Evolutionary conservation across 2,113 vertebrate genomes (phyloP), one percentile per base, ranked within the genome.

Genomic region (Anhinga rufa): DNA sequence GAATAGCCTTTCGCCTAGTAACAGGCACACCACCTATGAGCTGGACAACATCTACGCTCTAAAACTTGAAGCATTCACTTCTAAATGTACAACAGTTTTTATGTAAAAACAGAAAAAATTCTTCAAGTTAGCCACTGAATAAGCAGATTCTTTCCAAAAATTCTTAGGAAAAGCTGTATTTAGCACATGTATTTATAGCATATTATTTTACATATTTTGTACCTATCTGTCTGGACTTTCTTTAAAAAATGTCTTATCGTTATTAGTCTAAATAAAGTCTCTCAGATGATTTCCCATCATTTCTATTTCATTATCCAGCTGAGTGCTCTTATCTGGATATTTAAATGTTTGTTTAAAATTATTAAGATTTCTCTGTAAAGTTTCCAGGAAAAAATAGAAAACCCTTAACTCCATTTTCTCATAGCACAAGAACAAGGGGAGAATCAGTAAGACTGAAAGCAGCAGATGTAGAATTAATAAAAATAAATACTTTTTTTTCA

Each of bases 341-440:
- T 93, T 36, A 49, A 91, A 93, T 79, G 62, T 92, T 96, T 96
- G 69, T 86, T 96, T 94, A 75, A 93, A 96, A 90, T 88, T 88
- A 86, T 77, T 82, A 66, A 70, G 72, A 76, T 84, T 95, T 93
- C 80, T 93, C 51, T 93, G 64, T 75, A 86, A 93, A 78, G 32
- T 82, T 96, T 95, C 93, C 88, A 88, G 44, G 40, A 17, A 75
- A 94, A 96, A 88, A 44, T 8, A 82, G 70, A 87, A 82, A 22
- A 85, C 49, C 65, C 29, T 71, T 29, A 57, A 70, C n/a, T 90
- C 26, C 24, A 20, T 7, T 92, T 94, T 86, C 71, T 86, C 65
- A 40, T 28, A 84, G 44, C 29, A n/a, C 25, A 86, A 75, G n/a
- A 82, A 76, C 15, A 74, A 81, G n/a, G 54, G 31, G 25, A 92